phyloP scores from a whole-genome alignment of 2,888 invertebrate species.

The Agrochola macilenta region DNA sequence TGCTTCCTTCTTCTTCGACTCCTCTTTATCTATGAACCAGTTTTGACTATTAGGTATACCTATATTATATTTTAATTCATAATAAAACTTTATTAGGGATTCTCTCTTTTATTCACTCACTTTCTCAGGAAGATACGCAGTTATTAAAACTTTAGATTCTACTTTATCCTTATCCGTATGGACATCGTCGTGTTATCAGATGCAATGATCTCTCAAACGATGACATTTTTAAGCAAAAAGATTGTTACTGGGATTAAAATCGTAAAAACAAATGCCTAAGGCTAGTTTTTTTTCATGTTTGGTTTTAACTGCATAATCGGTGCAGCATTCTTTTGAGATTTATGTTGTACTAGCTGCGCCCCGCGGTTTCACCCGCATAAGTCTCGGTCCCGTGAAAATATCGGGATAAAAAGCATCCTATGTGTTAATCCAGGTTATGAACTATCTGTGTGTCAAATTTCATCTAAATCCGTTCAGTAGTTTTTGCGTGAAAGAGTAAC shows the following conservation, averaged over 20 bases:
- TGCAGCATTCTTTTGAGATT: conserved; percentile 33
- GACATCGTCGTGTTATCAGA: conserved; percentile 43
- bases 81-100: conserved; percentile 19
- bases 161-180: conserved; percentile 43
- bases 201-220: conserved; percentile 44
- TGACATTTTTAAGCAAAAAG: conserved; percentile 58
- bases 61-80: neutral
- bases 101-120: conserved; percentile 3
- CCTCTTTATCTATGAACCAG: no score
- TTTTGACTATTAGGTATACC: neutral
- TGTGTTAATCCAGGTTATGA: no score
- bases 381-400: no score
- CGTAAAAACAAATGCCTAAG: conserved; percentile 50
- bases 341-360: conserved; percentile 1
- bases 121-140: conserved; percentile 46
- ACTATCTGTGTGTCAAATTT: no score
- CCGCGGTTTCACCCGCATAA: no score
- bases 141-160: conserved; percentile 46
- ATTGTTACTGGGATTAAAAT: conserved; percentile 57
- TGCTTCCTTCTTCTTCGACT: no score
- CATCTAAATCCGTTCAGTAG: no score
- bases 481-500: no score
- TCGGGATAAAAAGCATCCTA: no score
- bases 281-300: conserved; percentile 31
- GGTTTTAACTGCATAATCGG: conserved; percentile 31